Percentiles rank a stretch among this genome's conserved stretches.
phyloP scores from a whole-genome alignment of 2,113 vertebrate genomes.

The Chloropsis hardwickii region DNA sequence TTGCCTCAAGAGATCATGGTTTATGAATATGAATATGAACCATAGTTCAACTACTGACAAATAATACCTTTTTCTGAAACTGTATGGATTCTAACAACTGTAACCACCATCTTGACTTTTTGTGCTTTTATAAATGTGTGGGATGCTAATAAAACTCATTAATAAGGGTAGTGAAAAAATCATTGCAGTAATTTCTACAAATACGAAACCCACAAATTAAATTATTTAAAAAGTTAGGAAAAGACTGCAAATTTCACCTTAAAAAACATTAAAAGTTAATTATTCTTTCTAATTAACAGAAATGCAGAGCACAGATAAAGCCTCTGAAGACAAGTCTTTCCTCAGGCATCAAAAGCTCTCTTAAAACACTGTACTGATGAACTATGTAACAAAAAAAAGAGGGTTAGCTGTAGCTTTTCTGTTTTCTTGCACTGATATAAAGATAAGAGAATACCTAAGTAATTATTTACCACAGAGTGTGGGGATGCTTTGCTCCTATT shows the following conservation, averaged over 20 bases:
- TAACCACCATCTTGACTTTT: not conserved
- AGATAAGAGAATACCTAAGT: slow-evolving; percentile 20
- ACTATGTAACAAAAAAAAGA: not conserved
- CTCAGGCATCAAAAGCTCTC: not conserved
- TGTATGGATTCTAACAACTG: not conserved
- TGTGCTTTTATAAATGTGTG: not conserved
- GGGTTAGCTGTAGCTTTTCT: not conserved
- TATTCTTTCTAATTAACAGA: not conserved
- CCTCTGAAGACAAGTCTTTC: not conserved
- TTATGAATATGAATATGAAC: not conserved
- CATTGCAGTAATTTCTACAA: not conserved
- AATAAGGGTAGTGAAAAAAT: not conserved
- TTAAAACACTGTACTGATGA: not conserved
- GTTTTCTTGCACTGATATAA: not conserved
- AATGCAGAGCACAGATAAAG: not conserved
- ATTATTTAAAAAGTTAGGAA: not conserved
- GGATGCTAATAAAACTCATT: not conserved
- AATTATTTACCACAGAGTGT: slow-evolving; percentile 32
- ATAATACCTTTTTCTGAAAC: not conserved
- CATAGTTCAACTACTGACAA: not conserved
- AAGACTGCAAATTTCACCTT: not conserved
- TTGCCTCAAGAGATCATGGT: not conserved
- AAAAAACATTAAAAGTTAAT: not conserved
- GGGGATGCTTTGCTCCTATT: slow-evolving; percentile 36
- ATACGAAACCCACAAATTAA: not conserved